Evolutionary conservation across 1,140 invertebrate species (phyloP), one percentile per base, ranked within the genome.

Genomic region (Drosophila sechellia): DNA sequence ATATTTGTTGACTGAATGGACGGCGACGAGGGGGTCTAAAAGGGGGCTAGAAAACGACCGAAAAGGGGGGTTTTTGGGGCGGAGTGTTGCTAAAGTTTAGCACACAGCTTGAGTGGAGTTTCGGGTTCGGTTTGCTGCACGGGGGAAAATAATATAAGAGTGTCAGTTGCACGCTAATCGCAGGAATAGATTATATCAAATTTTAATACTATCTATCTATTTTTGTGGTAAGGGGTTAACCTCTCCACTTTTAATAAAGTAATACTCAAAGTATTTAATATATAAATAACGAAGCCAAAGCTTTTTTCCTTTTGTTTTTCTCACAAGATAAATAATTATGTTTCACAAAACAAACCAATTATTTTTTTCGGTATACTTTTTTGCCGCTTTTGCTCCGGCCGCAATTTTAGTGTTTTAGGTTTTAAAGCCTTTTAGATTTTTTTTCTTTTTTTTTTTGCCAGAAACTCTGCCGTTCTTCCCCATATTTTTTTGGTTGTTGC

Each of bases 351-450:
- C 31, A 31, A 39, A 39, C 11, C 11, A 39, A 39, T 39, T 5
- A 25, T 46, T 25, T 46, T 42, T 65, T 1, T 0, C 46, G 35
- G 46, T 68, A 46, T 4, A 0, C 15, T 49, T 34, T 39, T 37
- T 37, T 65, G 40, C 54, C 79, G 71, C 46, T 75, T 65, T 73
- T 77, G 48, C 49, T 55, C 55, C 53, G 71, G 83, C 83, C 83
- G 83, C 83, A 83, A 87, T 86, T 86, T 86, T 87, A 87, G 83
- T 86, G 84, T 86, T 86, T 86, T 83, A 87, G 79, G 79, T 68
- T 89, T 87, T 86, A 72, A 86, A 86, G 71, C 79, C 60, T 86
- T 81, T 81, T 54, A 60, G 37, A 61, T 73, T 66, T 75, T 73
- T 39, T 31, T 31, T 17, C 20, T 2, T 27, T 27, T 5, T 5